Evolutionary conservation across 2,113 vertebrate species (phyloP).

Genomic region (Grammomys surdaster): DNA sequence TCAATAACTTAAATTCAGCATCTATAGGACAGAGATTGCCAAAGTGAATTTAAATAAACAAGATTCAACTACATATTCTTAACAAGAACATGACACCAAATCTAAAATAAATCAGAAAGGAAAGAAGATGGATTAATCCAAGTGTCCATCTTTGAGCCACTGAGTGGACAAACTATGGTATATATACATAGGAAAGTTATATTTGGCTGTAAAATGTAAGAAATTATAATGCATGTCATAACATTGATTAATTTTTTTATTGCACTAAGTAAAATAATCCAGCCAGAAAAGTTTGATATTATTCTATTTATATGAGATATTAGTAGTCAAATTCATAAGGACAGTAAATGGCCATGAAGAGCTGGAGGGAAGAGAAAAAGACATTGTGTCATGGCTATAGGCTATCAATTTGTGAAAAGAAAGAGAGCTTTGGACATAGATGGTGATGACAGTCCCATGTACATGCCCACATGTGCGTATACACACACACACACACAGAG

Average conservation of each 20-base stretch:
- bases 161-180: neutral
- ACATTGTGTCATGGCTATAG: neutral
- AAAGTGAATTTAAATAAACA: neutral
- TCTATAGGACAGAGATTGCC: neutral
- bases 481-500: neutral
- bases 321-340: neutral
- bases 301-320: neutral
- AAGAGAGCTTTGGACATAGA: neutral
- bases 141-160: neutral
- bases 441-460: neutral
- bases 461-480: too few species aligned
- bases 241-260: neutral
- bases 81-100: constrained; percentile 27
- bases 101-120: neutral
- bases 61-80: neutral
- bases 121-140: neutral
- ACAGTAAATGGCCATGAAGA: neutral
- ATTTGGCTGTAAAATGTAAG: neutral
- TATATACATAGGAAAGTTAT: neutral
- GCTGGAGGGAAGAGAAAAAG: neutral
- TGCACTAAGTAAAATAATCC: neutral
- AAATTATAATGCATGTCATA: neutral
- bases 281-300: neutral
- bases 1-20: neutral
- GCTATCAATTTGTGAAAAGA: neutral